phyloP scores from a whole-genome alignment of 1,140 invertebrate genomes.

The Achroia grisella region DNA sequence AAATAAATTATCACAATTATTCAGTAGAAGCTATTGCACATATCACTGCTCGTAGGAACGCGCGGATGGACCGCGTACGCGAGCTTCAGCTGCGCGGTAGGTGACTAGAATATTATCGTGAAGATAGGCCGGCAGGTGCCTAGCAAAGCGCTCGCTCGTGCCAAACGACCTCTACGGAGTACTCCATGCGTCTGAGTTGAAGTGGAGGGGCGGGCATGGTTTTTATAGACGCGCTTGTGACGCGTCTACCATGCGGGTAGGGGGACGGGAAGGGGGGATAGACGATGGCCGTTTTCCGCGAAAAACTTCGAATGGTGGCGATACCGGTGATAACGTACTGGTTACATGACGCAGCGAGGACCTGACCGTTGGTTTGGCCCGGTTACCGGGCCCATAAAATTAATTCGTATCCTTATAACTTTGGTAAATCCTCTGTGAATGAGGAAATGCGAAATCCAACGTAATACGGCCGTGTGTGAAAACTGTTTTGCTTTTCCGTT shows the following conservation, averaged over 20 bases:
- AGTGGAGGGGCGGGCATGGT: conserved; percentile 56
- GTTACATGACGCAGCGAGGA: conserved; percentile 47
- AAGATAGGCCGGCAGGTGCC: conserved; percentile 73
- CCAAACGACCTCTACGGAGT: conserved; percentile 75
- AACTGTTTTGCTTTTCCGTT: conserved; percentile 3
- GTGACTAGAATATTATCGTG: conserved; percentile 71
- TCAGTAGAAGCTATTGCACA: conserved; percentile 71
- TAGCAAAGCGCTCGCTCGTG: conserved; percentile 75
- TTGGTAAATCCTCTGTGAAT: conserved; percentile 4
- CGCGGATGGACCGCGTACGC: conserved; percentile 64
- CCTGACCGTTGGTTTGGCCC: conserved; percentile 47
- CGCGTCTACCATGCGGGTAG: conserved; percentile 41
- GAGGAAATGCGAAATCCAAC: background rate
- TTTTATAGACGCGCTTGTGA: conserved; percentile 73
- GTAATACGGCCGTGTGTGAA: conserved; percentile 38
- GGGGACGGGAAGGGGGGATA: conserved; percentile 20
- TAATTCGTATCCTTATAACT: conserved; percentile 13
- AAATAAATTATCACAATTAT: conserved; percentile 73
- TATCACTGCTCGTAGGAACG: conserved; percentile 73
- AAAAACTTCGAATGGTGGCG: conserved; percentile 56
- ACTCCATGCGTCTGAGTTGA: conserved; percentile 74
- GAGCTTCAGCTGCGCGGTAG: conserved; percentile 61
- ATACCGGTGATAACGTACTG: conserved; percentile 37
- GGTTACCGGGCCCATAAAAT: conserved; percentile 25
- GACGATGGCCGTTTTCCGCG: conserved; percentile 62